Conservation (phyloP, 1,140 invertebrate species). For the Drosophila jambulina region DNA sequence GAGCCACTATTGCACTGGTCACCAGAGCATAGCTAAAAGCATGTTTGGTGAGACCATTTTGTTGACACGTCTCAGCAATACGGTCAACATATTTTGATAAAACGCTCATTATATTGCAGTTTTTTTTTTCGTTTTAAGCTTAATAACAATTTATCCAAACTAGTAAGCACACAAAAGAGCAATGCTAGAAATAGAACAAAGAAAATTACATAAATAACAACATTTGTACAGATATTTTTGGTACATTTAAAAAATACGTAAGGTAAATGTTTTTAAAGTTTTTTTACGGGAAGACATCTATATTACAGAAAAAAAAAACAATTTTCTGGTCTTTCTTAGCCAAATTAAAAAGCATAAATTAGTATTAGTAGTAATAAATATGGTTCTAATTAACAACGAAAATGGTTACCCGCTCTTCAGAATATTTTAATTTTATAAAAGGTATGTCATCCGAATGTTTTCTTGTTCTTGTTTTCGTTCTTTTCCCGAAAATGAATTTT, state of each 20-base stretch:
- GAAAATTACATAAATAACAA: background rate
- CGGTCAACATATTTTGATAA: constrained; percentile 89
- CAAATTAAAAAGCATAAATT: background rate
- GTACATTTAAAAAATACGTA: background rate
- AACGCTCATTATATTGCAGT: constrained; percentile 84
- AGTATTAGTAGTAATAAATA: too few relatives aligned
- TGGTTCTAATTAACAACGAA: background rate
- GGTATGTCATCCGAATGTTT: background rate
- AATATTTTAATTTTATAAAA: background rate
- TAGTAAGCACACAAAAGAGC: background rate
- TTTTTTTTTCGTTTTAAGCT: background rate
- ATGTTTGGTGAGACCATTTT: constrained; percentile 84
- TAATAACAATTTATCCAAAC: background rate
- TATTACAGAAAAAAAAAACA: background rate
- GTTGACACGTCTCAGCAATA: constrained; percentile 86
- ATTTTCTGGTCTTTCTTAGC: background rate
- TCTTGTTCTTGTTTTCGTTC: background rate
- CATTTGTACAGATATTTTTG: background rate
- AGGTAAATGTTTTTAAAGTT: background rate
- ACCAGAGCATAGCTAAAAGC: constrained; percentile 85
- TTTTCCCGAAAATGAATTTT: background rate
- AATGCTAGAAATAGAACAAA: constrained; percentile 2
- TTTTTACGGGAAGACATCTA: too few relatives aligned
- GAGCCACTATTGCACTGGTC: constrained; percentile 83
- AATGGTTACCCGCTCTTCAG: background rate